These are phyloP conservation scores for Eristalinus sepulchralis DNA, from an alignment of 2,888 invertebrate genomes.

Conservation along the genomic window DNA sequence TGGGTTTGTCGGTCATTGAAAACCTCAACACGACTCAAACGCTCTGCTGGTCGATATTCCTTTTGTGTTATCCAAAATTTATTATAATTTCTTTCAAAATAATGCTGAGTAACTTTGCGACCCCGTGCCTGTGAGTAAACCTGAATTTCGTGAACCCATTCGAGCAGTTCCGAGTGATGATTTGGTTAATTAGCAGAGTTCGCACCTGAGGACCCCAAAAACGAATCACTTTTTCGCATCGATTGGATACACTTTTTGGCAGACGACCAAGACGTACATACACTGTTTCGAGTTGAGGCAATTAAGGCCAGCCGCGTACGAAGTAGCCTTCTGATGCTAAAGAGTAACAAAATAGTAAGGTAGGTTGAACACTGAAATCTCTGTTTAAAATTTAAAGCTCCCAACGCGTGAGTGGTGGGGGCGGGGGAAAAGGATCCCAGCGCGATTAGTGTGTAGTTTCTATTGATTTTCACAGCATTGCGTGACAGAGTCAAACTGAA, in stretches of 20 bases:
- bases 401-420: not conserved
- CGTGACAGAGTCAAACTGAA: not conserved
- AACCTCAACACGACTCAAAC: not conserved
- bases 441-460: not conserved
- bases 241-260: slow-evolving; percentile 30
- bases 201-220: not conserved
- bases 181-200: slow-evolving; percentile 1
- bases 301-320: slow-evolving; percentile 17
- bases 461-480: not conserved
- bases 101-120: not conserved
- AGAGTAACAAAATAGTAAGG: slow-evolving; percentile 46
- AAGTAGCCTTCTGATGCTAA: slow-evolving; percentile 10
- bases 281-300: slow-evolving; percentile 7
- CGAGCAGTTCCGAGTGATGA: not conserved
- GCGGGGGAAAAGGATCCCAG: not conserved
- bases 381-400: not conserved
- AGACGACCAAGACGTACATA: not conserved
- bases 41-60: slow-evolving; percentile 26
- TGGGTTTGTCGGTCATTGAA: slow-evolving; percentile 34
- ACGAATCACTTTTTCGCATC: not conserved
- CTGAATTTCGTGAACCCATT: not conserved
- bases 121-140: slow-evolving; percentile 39
- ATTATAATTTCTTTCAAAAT: not conserved
- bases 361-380: slow-evolving; percentile 2
- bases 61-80: not conserved